A percentile compares a stretch with the other conserved stretches of the same genome.
These are phyloP conservation scores for Drosophila prolongata DNA, from an alignment of 2,888 invertebrate genomes.

Conservation along the genomic window DNA sequence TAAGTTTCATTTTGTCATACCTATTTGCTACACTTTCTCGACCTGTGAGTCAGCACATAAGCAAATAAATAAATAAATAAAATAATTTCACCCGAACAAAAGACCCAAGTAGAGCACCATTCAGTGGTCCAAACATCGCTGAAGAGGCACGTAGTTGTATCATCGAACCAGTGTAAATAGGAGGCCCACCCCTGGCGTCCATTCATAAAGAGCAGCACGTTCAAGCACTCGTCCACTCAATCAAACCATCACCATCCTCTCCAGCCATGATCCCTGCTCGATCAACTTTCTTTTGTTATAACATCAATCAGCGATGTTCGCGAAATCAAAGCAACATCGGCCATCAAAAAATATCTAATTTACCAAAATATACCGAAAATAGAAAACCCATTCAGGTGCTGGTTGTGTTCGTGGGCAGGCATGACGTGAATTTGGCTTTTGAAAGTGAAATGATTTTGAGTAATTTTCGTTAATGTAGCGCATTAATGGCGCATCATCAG, in stretches of 20 bases:
- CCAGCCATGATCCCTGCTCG: conserved; percentile 35
- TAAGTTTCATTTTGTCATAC: conserved; percentile 44
- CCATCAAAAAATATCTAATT: conserved; percentile 39
- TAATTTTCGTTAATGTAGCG: conserved; percentile 59
- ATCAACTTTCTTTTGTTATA: conserved; percentile 58
- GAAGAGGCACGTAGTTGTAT: conserved; percentile 26
- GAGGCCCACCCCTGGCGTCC: conserved; percentile 29
- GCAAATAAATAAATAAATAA: conserved; percentile 20
- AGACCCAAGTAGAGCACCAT: conserved; percentile 14
- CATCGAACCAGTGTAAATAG: conserved; percentile 13
- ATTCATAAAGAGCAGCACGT: conserved; percentile 41
- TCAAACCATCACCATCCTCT: conserved; percentile 12
- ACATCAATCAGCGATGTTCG: conserved; percentile 47
- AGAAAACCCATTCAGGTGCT: conserved; percentile 34
- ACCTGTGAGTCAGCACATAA: conserved; percentile 46
- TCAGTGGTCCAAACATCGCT: conserved; percentile 22
- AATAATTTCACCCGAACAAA: conserved; percentile 33
- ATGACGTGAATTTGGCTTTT: conserved; percentile 34
- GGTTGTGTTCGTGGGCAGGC: conserved; percentile 45
- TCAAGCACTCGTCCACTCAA: conserved; percentile 26
- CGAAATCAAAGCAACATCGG: conserved; percentile 44
- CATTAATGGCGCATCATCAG: conserved; percentile 63
- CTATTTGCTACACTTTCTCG: conserved; percentile 66
- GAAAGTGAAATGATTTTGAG: conserved; percentile 61
- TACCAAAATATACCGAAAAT: conserved; percentile 36